Conservation (phyloP, 2,113 vertebrate species). For the Alouatta palliata region DNA sequence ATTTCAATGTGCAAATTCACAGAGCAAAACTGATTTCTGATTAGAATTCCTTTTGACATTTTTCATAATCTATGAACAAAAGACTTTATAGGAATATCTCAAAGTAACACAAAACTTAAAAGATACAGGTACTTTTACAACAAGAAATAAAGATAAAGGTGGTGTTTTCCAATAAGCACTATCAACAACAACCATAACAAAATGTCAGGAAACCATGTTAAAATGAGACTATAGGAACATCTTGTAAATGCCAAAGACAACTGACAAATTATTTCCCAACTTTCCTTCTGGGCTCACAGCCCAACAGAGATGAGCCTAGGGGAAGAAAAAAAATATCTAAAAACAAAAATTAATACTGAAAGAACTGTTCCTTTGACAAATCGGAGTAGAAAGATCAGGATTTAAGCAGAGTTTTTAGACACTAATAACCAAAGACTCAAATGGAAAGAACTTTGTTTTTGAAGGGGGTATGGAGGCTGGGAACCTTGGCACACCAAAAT, state of each 20-base stretch:
- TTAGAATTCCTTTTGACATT: neutral
- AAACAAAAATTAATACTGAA: neutral
- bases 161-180: neutral
- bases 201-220: conserved; percentile 46
- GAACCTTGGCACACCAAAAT: conserved; percentile 35
- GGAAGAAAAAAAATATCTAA: neutral
- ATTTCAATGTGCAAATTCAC: conserved; percentile 20
- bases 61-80: neutral
- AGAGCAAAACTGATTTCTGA: neutral
- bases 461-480: neutral
- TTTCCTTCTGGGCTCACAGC: conserved; percentile 54
- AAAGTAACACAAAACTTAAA: conserved; percentile 21
- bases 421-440: neutral
- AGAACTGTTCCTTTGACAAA: conserved; percentile 11
- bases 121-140: neutral
- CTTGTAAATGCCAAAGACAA: conserved; percentile 13
- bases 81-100: neutral
- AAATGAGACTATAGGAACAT: conserved; percentile 36
- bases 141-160: neutral
- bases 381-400: neutral
- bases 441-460: conserved; percentile 36
- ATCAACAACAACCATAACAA: neutral
- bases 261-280: conserved; percentile 39
- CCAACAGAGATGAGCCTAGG: neutral
- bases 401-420: neutral